phyloP scores from a whole-genome alignment of 2,888 invertebrate genomes.

The Clistopyga incitator region DNA sequence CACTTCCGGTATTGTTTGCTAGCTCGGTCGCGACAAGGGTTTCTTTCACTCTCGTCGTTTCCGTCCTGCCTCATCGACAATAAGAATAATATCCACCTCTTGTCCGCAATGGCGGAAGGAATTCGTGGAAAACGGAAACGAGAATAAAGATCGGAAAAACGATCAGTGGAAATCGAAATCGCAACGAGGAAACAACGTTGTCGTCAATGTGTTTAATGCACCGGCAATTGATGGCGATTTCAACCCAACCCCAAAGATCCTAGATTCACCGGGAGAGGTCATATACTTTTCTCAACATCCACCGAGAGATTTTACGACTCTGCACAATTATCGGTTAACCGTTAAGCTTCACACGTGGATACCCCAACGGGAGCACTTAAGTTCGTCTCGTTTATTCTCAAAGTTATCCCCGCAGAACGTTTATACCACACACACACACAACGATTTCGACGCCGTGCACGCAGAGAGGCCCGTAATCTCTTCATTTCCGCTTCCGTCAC shows the following conservation, averaged over 20 bases:
- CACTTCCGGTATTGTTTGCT: constrained; percentile 67
- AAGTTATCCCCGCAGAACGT: constrained; percentile 6
- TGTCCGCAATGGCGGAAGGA: constrained; percentile 33
- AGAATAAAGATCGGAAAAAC: constrained; percentile 36
- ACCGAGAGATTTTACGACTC: constrained; percentile 73
- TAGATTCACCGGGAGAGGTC: constrained; percentile 43
- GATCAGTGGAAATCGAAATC: constrained; percentile 50
- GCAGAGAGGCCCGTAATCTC: background rate
- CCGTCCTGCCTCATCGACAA: constrained; percentile 44
- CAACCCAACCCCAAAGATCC: constrained; percentile 62
- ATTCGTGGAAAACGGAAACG: constrained; percentile 2
- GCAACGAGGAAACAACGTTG: constrained; percentile 56
- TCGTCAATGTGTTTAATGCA: constrained; percentile 71
- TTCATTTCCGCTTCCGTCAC: background rate
- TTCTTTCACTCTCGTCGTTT: constrained; percentile 19
- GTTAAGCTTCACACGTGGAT: constrained; percentile 70
- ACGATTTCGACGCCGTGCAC: background rate
- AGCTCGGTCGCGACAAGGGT: constrained; percentile 56
- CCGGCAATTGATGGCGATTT: constrained; percentile 75
- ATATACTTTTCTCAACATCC: constrained; percentile 53
- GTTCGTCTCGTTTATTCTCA: constrained; percentile 36
- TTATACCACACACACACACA: background rate
- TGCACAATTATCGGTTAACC: constrained; percentile 74
- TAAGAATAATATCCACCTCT: constrained; percentile 57
- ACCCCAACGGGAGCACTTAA: constrained; percentile 53